Percentiles rank a stretch among this genome's conserved stretches.
phyloP scores from a whole-genome alignment of 2,113 vertebrate species.

The Albula glossodonta region DNA sequence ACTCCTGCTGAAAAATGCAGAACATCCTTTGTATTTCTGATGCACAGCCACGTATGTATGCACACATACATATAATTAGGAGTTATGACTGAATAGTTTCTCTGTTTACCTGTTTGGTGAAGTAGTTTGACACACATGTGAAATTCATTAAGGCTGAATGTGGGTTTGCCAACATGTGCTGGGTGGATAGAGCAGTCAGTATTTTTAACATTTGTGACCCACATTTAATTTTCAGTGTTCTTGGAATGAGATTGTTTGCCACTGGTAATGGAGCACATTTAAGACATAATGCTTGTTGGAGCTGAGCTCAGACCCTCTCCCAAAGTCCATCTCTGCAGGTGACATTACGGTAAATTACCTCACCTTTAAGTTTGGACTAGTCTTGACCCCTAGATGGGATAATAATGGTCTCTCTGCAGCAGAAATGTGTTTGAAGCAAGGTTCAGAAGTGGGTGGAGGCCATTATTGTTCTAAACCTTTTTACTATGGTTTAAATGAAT shows the following conservation, averaged over 20 bases:
- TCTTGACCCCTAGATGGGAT: not conserved
- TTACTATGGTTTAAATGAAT: not conserved
- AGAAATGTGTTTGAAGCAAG: not conserved
- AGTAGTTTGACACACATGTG: not conserved
- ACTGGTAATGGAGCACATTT: conserved; percentile 13
- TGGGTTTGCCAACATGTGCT: not conserved
- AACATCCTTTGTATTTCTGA: not conserved
- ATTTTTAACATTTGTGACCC: conserved; percentile 24
- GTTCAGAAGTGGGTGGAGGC: not conserved
- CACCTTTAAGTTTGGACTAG: not conserved
- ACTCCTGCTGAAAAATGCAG: not conserved
- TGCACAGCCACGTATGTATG: not conserved
- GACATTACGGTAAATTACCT: not conserved
- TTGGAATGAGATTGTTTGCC: not conserved
- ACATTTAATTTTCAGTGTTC: conserved; percentile 31
- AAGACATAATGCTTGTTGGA: not conserved
- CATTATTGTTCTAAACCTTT: not conserved
- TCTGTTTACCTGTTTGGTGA: not conserved
- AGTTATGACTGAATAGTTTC: not conserved
- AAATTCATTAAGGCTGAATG: not conserved
- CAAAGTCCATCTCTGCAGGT: not conserved
- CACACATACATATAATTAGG: not conserved
- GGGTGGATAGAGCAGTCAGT: conserved; percentile 11
- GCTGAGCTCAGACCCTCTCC: not conserved
- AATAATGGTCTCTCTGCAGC: not conserved